These are phyloP conservation scores for Tuta absoluta DNA, from an alignment of 2,888 invertebrate species.

Conservation along the genomic window DNA sequence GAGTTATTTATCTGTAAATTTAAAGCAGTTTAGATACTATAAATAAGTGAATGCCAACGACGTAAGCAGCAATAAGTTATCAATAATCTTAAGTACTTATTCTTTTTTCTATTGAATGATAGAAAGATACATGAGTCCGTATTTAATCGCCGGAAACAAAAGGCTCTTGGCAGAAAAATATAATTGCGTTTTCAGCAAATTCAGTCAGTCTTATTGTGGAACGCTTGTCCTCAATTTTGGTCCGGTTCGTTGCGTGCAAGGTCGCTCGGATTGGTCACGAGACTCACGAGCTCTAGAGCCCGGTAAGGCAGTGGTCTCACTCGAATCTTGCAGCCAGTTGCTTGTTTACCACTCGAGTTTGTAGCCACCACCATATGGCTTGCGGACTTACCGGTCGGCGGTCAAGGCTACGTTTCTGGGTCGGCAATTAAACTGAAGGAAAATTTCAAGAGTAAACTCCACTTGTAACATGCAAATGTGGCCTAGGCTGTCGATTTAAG, in stretches of 20 bases:
- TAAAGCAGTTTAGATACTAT: too few relatives aligned
- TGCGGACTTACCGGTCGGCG: constrained; percentile 40
- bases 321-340: constrained; percentile 41
- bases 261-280: constrained; percentile 40
- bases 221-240: constrained; percentile 35
- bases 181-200: constrained; percentile 14
- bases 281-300: constrained; percentile 22
- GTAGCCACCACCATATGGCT: constrained; percentile 58
- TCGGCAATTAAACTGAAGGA: constrained; percentile 30
- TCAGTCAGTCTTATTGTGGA: constrained; percentile 11
- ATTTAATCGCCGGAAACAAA: not conserved
- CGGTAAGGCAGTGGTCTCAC: constrained; percentile 48
- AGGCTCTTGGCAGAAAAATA: not conserved
- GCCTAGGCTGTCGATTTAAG: constrained; percentile 42
- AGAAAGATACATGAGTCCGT: constrained; percentile 1
- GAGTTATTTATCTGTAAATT: too few relatives aligned
- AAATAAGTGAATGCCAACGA: not conserved
- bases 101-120: not conserved
- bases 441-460: constrained; percentile 19
- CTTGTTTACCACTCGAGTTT: constrained; percentile 53
- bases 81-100: too few relatives aligned
- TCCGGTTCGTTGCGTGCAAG: constrained; percentile 43
- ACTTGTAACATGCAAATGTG: constrained; percentile 32
- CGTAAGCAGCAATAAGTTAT: too few relatives aligned
- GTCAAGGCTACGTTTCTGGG: constrained; percentile 57